A percentile compares a stretch with the other conserved stretches of the same genome.
These are phyloP conservation scores for Graphium colonna DNA, from an alignment of 2,888 invertebrate species.

Conservation along the genomic window DNA sequence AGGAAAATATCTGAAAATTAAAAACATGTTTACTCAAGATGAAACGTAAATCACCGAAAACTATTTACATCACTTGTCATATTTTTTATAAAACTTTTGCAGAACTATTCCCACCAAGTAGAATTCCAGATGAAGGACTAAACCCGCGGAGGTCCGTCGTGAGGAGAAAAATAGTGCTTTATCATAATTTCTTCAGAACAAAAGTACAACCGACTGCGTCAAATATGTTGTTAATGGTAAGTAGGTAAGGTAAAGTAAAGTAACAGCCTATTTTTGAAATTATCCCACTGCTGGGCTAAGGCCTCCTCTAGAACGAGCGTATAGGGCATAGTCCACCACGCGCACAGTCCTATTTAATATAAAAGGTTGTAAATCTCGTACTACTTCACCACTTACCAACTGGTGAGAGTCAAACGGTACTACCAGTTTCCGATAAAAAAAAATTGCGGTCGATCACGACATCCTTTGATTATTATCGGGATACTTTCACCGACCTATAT, in stretches of 20 bases:
- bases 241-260: no score
- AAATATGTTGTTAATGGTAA: constrained; percentile 91
- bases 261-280: no score
- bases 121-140: constrained; percentile 71
- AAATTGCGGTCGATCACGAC: neutral
- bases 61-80: neutral
- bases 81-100: constrained; percentile 30
- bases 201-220: constrained; percentile 86
- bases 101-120: constrained; percentile 58
- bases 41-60: neutral
- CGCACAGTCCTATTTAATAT: no score
- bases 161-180: constrained; percentile 85
- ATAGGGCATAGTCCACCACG: no score
- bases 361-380: no score
- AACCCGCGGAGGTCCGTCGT: constrained; percentile 80
- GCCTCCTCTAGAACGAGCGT: no score
- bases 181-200: constrained; percentile 88
- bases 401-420: neutral
- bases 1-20: neutral
- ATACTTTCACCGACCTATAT: no score
- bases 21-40: neutral
- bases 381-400: no score
- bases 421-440: neutral
- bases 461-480: no score
- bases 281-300: no score